Evolutionary conservation across 2,113 vertebrate species (phyloP).

Genomic region (Ginglymostoma cirratum): DNA sequence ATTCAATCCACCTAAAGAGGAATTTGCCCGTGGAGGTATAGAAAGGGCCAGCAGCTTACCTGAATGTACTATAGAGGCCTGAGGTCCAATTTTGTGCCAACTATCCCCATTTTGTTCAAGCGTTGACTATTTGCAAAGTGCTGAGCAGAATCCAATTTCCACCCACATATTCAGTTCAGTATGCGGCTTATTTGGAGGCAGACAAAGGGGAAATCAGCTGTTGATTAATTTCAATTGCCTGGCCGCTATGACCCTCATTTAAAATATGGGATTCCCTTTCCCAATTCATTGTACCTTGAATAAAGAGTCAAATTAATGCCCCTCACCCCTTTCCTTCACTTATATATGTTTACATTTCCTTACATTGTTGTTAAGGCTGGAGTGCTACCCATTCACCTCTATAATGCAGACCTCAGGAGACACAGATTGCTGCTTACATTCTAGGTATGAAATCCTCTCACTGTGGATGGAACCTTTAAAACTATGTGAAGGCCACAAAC

Average conservation of each 20-base stretch:
- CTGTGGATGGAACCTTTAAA: not conserved
- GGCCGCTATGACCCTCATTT: not conserved
- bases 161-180: not conserved
- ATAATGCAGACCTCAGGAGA: not conserved
- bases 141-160: not conserved
- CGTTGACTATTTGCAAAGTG: not conserved
- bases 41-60: not conserved
- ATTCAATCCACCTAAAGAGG: too few species aligned
- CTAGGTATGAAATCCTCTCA: not conserved
- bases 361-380: not conserved
- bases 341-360: not conserved
- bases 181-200: not conserved
- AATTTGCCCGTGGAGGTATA: not conserved
- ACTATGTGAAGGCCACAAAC: not conserved
- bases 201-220: not conserved
- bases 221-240: not conserved
- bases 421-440: not conserved
- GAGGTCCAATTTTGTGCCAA: not conserved
- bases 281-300: not conserved
- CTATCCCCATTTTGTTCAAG: not conserved
- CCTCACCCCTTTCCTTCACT: not conserved
- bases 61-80: not conserved
- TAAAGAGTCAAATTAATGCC: not conserved
- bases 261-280: not conserved
- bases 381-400: too few species aligned